Conservation (phyloP, 2,113 vertebrate species). For the Rhadina sibilatrix region DNA sequence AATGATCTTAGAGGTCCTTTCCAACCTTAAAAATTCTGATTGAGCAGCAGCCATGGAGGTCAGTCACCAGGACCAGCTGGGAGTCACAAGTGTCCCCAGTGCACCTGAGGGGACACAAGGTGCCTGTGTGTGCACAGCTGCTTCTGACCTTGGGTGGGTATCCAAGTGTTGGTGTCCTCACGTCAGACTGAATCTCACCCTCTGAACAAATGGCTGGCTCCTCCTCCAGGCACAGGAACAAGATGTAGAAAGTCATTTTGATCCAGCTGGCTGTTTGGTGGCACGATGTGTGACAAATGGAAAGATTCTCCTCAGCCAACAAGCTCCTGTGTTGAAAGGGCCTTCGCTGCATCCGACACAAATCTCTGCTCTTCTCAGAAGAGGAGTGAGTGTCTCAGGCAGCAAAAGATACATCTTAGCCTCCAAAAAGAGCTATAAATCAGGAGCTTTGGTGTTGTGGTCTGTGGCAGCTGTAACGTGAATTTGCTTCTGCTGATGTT, state of each 20-base stretch:
- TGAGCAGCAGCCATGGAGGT: neutral
- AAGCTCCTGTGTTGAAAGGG: neutral
- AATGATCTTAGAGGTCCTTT: neutral
- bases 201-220: neutral
- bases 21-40: neutral
- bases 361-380: neutral
- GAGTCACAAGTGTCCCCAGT: neutral
- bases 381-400: neutral
- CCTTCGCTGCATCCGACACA: neutral
- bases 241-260: neutral
- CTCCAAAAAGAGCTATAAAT: neutral
- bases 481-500: neutral
- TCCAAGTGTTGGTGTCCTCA: neutral
- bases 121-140: rapidly evolving
- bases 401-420: neutral
- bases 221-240: neutral
- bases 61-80: neutral
- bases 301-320: neutral
- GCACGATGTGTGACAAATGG: neutral
- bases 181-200: neutral
- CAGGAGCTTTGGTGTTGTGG: neutral
- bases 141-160: neutral
- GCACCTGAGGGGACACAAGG: neutral
- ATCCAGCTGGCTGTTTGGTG: neutral
- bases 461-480: neutral